Conservation (phyloP, 92 coral and sea anemone species). For the Palythoa heliodiscus region DNA sequence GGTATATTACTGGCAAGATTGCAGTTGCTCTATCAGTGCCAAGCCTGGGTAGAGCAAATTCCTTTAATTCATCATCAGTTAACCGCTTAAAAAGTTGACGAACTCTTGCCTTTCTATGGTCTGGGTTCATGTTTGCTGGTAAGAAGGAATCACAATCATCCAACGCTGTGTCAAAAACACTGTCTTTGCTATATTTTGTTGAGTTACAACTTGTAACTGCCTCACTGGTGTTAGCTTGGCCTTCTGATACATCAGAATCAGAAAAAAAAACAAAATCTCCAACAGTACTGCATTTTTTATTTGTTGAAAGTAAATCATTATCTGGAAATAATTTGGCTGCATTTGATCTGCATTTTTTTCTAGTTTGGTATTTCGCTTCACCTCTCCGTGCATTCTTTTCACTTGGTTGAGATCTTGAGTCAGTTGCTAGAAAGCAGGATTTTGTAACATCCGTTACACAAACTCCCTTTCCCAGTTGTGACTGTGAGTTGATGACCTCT, state of each 20-base stretch:
- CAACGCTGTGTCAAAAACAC: background rate
- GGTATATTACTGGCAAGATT: slow-evolving; percentile 12
- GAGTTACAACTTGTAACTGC: too few relatives aligned
- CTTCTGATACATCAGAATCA: background rate
- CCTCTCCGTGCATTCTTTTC: background rate
- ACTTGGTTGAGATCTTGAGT: background rate
- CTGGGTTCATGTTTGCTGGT: slow-evolving; percentile 20
- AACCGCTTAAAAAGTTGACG: slow-evolving; percentile 28
- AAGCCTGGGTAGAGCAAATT: slow-evolving; percentile 41
- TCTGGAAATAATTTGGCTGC: too few relatives aligned
- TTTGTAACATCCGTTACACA: background rate
- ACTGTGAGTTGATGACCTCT: background rate
- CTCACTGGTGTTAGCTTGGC: background rate
- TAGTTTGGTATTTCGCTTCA: background rate
- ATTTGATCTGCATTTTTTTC: background rate
- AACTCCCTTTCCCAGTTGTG: background rate
- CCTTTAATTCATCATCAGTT: slow-evolving; percentile 37
- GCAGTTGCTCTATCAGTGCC: background rate
- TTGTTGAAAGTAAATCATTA: background rate
- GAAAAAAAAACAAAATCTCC: background rate
- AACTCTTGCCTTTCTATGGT: slow-evolving; percentile 33
- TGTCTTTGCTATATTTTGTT: too few relatives aligned
- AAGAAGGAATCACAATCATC: slow-evolving; percentile 15
- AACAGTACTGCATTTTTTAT: background rate
- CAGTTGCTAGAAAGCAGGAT: background rate